These are phyloP conservation scores for Julus scandinavius DNA, from an alignment of 2,888 invertebrate species.

Conservation along the genomic window DNA sequence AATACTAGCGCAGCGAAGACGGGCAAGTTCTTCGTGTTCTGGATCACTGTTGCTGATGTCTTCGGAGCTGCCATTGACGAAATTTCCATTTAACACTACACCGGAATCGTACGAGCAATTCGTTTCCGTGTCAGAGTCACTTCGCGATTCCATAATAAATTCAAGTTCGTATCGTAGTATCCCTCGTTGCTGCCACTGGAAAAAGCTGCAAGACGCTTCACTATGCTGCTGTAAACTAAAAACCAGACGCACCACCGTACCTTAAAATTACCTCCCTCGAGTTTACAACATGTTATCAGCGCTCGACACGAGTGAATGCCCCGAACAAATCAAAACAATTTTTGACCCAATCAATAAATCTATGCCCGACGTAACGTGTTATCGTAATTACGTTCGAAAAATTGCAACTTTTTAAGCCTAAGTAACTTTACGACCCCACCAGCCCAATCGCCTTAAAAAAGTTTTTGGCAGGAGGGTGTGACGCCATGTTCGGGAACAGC, in stretches of 20 bases:
- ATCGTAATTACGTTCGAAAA: background rate
- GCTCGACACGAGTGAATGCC: background rate
- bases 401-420: slow-evolving; percentile 22
- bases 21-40: slow-evolving; percentile 71
- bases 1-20: slow-evolving; percentile 88
- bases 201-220: background rate
- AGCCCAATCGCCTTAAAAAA: background rate
- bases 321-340: background rate
- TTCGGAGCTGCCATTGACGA: slow-evolving; percentile 46
- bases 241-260: background rate
- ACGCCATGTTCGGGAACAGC: slow-evolving; percentile 40
- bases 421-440: background rate
- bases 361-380: background rate
- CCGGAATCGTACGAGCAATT: slow-evolving; percentile 50
- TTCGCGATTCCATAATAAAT: slow-evolving; percentile 50
- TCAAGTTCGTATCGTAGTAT: background rate
- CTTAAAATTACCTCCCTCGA: background rate
- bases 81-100: slow-evolving; percentile 47
- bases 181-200: slow-evolving; percentile 34
- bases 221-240: background rate
- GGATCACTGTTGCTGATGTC: slow-evolving; percentile 65
- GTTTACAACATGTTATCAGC: background rate
- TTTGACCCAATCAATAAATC: background rate
- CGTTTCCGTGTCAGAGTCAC: slow-evolving; percentile 54
- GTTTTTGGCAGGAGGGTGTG: background rate